A percentile compares a stretch with the other conserved stretches of the same genome.
Conservation (phyloP, 2,113 vertebrate species). For the Chlorodrepanis virens region DNA sequence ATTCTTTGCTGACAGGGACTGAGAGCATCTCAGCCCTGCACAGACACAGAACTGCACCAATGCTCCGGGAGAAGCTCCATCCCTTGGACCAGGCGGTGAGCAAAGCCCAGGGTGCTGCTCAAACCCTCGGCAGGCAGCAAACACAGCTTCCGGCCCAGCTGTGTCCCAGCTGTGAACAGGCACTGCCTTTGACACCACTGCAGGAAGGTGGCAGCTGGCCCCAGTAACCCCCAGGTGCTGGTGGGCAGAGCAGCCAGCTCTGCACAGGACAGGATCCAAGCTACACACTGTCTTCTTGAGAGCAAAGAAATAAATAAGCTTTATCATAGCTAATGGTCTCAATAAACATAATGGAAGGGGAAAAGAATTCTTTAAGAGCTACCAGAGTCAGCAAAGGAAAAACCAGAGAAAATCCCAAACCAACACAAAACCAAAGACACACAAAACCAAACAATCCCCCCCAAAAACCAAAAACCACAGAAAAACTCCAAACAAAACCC, state of each 20-base stretch:
- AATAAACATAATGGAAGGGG: not conserved
- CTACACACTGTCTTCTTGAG: not conserved
- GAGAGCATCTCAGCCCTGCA: not conserved
- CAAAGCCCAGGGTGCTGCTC: not conserved
- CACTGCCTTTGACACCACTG: not conserved
- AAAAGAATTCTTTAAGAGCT: not conserved
- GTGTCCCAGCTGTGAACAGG: not conserved
- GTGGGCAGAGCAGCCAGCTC: not conserved
- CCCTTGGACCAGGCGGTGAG: not conserved
- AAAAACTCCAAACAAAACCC: not conserved
- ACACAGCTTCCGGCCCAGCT: not conserved
- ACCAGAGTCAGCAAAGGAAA: not conserved
- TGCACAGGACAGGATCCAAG: not conserved
- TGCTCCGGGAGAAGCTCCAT: not conserved
- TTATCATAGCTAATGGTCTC: not conserved
- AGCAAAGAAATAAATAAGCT: not conserved
- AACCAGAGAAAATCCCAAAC: not conserved
- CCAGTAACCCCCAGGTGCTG: accelerated
- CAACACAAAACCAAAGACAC: not conserved
- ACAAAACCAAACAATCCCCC: not conserved
- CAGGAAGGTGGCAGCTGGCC: not conserved
- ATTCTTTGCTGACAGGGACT: not conserved
- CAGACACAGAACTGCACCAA: not conserved
- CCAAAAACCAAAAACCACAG: not conserved
- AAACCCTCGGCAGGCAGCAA: not conserved